phyloP scores from a whole-genome alignment of 2,797 vertebrate species.

The Pipistrellus nathusii region DNA sequence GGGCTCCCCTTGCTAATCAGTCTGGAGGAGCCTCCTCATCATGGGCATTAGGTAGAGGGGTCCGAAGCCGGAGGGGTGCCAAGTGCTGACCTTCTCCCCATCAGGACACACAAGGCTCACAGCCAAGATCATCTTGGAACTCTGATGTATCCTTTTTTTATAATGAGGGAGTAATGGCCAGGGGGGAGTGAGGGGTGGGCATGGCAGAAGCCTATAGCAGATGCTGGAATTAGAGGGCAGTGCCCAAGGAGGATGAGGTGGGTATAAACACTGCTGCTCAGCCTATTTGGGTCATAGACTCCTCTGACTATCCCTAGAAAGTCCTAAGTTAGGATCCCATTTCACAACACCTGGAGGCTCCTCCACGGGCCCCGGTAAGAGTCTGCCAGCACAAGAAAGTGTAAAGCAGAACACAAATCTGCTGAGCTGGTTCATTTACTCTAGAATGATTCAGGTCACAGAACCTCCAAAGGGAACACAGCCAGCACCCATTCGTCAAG shows the following conservation, averaged over 20 bases:
- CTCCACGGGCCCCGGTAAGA: background rate
- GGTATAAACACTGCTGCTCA: background rate
- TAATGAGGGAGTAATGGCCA: background rate
- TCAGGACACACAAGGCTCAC: background rate
- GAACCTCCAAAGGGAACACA: background rate
- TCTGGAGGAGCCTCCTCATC: background rate
- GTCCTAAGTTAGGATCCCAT: background rate
- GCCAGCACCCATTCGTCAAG: background rate
- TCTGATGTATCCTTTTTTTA: background rate
- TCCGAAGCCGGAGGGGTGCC: background rate
- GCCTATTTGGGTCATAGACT: background rate
- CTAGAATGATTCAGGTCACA: slow-evolving; percentile 1
- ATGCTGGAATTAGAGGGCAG: background rate
- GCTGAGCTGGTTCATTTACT: background rate
- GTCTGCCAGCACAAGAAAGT: background rate
- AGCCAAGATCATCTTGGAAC: background rate
- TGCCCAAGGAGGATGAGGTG: rapidly evolving
- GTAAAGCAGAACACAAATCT: background rate
- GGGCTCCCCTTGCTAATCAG: background rate
- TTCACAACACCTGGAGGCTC: background rate
- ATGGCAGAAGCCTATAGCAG: background rate
- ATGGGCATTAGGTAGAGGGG: background rate
- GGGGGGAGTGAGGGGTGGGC: background rate
- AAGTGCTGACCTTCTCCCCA: background rate
- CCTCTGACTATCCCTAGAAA: slow-evolving; percentile 19